Base-by-base conservation (phyloP, 2,888 invertebrate genomes). In the Belgica antarctica region DNA sequence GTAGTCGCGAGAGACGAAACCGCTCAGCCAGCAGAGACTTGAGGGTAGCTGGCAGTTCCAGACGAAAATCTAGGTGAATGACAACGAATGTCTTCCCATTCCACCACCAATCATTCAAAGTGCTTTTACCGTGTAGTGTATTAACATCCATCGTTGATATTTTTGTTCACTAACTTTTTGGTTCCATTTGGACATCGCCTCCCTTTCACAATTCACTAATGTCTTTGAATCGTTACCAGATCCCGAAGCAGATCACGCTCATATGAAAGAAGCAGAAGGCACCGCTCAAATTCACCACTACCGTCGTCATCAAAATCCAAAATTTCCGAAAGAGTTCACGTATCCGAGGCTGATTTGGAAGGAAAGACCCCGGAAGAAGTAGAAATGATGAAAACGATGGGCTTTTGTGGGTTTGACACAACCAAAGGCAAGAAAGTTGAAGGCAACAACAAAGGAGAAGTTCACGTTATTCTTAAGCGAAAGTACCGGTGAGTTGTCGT, bases 361-460 rank as follows among this genome's bases (percentile, higher is more conserved):
- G 95, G 94, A 22, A 94, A 96, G 81, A 87, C 90, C 24, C 89
- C 91, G 1, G 94, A 94, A 75, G 94, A 95, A 80, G 89, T 92
- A 75, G 94, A 94, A 78, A 96, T 98, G 96, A 87, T 95, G 81
- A 91, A 90, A 79, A 82, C 92, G 72, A 97, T 99, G 97, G 99
- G 98, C 17, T 99, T 99, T 80, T 91, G 92, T 79, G 90, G 88
- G 72, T 99, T 99, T 80, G 93, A 96, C 77, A 88, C 94, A 0
- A 97, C 98, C 0, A 98, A 99, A 84, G 93, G 94, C 75, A 96
- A 95, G 81, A 92, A 93, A 82, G 96, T 98, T 0, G 89, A 90
- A 0, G 95, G 94, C 28, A 98, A 98, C 78, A 92, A 96, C 75
- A 88, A 88, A 70, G 96, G 95, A n/a, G 92, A 89, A 27, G 96